Evolutionary conservation across 2,888 invertebrate species (phyloP).

Genomic region (Metallyticus violacea): DNA sequence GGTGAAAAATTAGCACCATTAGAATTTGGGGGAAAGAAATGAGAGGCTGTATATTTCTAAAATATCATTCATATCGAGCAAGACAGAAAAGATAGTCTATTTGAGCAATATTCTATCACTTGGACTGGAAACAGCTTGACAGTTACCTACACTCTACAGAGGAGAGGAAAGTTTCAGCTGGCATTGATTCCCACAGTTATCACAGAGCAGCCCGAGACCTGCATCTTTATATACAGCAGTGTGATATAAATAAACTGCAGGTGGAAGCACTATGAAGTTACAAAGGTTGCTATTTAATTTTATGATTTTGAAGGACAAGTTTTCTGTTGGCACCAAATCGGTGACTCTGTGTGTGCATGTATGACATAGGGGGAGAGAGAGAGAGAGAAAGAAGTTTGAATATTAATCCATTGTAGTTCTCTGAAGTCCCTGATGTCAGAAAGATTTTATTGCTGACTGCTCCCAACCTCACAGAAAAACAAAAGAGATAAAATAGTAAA

Average conservation of each 20-base stretch:
- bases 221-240: background rate
- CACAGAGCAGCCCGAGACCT: background rate
- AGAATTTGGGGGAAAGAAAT: background rate
- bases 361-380: too few relatives aligned
- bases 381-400: too few relatives aligned
- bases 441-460: too few relatives aligned
- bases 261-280: background rate
- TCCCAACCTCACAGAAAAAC: too few relatives aligned
- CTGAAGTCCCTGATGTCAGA: too few relatives aligned
- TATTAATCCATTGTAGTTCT: too few relatives aligned
- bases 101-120: conserved; percentile 18
- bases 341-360: too few relatives aligned
- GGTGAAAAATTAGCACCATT: conserved; percentile 16
- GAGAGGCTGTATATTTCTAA: conserved; percentile 1
- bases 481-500: too few relatives aligned
- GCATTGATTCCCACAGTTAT: background rate
- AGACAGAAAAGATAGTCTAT: conserved; percentile 17
- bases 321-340: too few relatives aligned
- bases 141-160: background rate
- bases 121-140: background rate
- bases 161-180: background rate
- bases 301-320: too few relatives aligned
- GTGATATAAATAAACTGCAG: background rate
- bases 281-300: too few relatives aligned
- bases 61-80: background rate